These are phyloP conservation scores for Epistrophe eligans DNA, from an alignment of 2,888 invertebrate genomes.

Conservation along the genomic window DNA sequence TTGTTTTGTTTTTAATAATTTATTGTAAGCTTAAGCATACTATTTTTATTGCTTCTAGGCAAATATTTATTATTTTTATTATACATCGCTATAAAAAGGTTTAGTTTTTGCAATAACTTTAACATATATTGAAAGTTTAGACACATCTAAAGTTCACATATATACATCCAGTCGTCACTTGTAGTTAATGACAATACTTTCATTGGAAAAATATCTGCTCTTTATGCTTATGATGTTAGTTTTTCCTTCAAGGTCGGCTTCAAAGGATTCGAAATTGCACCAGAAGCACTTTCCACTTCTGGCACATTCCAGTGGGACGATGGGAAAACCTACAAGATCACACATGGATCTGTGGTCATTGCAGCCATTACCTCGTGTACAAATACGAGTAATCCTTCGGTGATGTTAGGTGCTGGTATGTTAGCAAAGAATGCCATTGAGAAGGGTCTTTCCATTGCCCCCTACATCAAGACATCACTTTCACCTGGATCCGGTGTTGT, in stretches of 20 bases:
- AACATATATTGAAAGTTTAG: neutral
- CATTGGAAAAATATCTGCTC: neutral
- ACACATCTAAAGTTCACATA: neutral
- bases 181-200: neutral
- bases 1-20: neutral
- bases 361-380: slow-evolving; percentile 99
- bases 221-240: neutral
- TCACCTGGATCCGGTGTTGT: slow-evolving; percentile 98
- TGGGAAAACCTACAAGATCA: slow-evolving; percentile 90
- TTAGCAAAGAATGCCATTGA: slow-evolving; percentile 97
- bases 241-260: slow-evolving; percentile 90
- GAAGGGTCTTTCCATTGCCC: slow-evolving; percentile 93
- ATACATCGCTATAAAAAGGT: neutral
- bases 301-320: slow-evolving; percentile 92
- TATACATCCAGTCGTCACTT: neutral
- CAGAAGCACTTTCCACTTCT: slow-evolving; percentile 86
- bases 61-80: no score
- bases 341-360: slow-evolving; percentile 97
- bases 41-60: no score
- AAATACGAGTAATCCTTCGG: slow-evolving; percentile 98
- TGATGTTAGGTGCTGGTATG: slow-evolving; percentile 98
- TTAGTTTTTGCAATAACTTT: neutral
- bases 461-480: slow-evolving; percentile 98
- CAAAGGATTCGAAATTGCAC: slow-evolving; percentile 93
- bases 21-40: neutral